These are phyloP conservation scores for Hydropotes inermis DNA, from an alignment of 2,113 vertebrate species.

Conservation along the genomic window DNA sequence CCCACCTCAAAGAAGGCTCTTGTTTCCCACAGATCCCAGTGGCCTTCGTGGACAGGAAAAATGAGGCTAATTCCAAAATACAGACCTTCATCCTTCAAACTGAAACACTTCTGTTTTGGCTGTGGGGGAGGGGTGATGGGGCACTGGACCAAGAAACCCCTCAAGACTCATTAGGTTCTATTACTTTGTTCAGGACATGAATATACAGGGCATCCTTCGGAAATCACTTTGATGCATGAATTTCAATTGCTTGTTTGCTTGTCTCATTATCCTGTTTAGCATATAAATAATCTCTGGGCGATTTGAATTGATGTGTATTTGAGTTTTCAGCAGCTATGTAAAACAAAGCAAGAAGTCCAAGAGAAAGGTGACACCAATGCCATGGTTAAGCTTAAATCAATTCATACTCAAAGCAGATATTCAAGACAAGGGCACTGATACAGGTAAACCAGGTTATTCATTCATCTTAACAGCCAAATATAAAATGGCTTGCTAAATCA, in stretches of 20 bases:
- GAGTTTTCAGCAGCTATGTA: background rate
- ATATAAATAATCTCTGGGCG: background rate
- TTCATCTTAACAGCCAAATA: background rate
- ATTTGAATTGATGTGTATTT: background rate
- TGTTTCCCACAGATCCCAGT: background rate
- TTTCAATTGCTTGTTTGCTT: background rate
- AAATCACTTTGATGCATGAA: background rate
- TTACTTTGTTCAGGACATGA: background rate
- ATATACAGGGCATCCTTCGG: background rate
- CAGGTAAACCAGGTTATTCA: background rate
- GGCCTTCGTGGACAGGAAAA: background rate
- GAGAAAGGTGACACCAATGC: background rate
- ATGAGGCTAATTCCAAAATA: background rate
- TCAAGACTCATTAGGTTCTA: background rate
- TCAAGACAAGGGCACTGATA: background rate
- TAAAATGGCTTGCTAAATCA: background rate
- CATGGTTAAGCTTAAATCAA: background rate
- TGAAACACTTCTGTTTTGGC: background rate
- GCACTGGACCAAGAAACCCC: background rate
- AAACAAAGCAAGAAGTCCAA: background rate
- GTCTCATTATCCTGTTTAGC: background rate
- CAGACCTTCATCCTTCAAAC: background rate
- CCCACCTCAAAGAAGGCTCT: background rate
- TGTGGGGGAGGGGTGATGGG: accelerated
- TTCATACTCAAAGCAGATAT: background rate